Percentiles rank a stretch among this genome's conserved stretches.
These are phyloP conservation scores for Neomonachus schauinslandi DNA, from an alignment of 2,113 vertebrate genomes.

Conservation along the genomic window DNA sequence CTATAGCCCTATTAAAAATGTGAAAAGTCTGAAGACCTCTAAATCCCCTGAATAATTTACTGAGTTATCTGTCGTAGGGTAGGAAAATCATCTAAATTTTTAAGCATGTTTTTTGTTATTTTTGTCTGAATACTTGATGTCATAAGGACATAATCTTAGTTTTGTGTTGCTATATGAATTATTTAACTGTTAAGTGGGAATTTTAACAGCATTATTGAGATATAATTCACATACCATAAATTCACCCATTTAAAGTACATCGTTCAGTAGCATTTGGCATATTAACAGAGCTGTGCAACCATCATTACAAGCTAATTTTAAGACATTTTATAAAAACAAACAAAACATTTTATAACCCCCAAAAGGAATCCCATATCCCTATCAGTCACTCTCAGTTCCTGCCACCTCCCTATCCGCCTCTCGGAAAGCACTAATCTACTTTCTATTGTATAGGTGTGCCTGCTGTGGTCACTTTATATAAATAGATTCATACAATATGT, in stretches of 20 bases:
- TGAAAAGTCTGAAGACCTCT: not conserved
- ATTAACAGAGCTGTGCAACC: not conserved
- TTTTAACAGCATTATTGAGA: not conserved
- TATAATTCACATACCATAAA: not conserved
- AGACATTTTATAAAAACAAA: not conserved
- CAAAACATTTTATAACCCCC: not conserved
- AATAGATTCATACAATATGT: not conserved
- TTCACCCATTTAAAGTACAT: not conserved
- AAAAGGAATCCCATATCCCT: not conserved
- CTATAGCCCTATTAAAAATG: not conserved
- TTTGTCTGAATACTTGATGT: constrained; percentile 4
- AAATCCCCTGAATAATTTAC: not conserved
- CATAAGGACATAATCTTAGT: constrained; percentile 2
- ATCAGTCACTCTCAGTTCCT: not conserved
- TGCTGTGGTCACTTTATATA: not conserved
- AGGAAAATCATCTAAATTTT: not conserved
- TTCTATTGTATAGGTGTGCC: not conserved
- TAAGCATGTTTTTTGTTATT: not conserved
- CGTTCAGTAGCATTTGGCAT: not conserved
- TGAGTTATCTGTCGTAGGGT: not conserved
- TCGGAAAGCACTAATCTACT: not conserved
- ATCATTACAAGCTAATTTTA: not conserved
- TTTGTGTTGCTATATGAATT: not conserved
- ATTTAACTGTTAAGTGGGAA: constrained; percentile 20
- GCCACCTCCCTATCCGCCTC: not conserved